A percentile compares a stretch with the other conserved stretches of the same genome.
Evolutionary conservation across 2,888 invertebrate genomes (phyloP).

Genomic region (Baronia brevicornis): DNA sequence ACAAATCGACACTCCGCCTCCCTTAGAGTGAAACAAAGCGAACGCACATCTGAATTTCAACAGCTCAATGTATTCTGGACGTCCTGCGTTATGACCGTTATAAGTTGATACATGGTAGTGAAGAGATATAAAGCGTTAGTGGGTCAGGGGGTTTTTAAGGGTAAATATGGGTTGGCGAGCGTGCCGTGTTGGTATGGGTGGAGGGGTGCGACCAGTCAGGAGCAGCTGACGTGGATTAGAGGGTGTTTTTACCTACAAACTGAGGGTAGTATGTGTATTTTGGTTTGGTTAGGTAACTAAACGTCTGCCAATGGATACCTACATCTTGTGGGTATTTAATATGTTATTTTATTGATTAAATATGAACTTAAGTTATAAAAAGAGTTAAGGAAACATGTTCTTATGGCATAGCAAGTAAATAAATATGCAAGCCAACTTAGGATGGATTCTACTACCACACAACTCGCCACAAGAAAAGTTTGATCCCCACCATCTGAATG

Average conservation of each 20-base stretch:
- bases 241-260: conserved; percentile 66
- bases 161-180: conserved; percentile 36
- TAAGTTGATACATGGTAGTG: conserved; percentile 32
- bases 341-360: too few relatives aligned
- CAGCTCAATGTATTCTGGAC: conserved; percentile 33
- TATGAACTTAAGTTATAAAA: too few relatives aligned
- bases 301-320: conserved; percentile 9
- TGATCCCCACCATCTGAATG: too few relatives aligned
- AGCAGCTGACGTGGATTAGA: conserved; percentile 72
- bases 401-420: too few relatives aligned
- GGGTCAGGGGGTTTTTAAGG: conserved; percentile 43
- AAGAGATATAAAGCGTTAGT: conserved; percentile 25
- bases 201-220: conserved; percentile 59
- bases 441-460: too few relatives aligned
- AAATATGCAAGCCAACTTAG: too few relatives aligned
- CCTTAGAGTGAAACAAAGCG: conserved; percentile 16
- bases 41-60: conserved; percentile 19
- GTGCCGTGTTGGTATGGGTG: conserved; percentile 27
- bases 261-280: conserved; percentile 39
- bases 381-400: too few relatives aligned
- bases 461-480: too few relatives aligned
- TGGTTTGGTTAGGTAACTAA: conserved; percentile 27
- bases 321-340: not conserved
- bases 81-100: conserved; percentile 27
- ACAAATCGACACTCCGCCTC: conserved; percentile 27